Conservation (phyloP, 2,113 vertebrate genomes). For the Tor tambroides region DNA sequence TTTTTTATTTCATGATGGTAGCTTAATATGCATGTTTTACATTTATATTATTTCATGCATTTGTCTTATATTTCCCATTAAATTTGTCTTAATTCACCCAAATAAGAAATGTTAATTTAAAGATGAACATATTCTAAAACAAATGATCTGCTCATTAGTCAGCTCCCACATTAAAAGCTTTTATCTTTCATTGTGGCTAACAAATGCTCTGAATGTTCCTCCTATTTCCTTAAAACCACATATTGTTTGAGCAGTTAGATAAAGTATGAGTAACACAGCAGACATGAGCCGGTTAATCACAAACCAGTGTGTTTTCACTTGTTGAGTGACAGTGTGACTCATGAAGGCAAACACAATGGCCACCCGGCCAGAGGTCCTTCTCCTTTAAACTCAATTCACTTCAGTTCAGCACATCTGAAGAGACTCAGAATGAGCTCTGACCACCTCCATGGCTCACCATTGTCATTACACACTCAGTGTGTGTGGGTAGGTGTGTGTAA, state of each 20-base stretch:
- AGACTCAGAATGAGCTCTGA: background rate
- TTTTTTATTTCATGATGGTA: too few relatives aligned
- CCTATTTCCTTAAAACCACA: background rate
- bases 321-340: constrained; percentile 23
- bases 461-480: background rate
- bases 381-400: constrained; percentile 23
- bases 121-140: too few relatives aligned
- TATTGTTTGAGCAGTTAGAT: background rate
- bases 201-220: background rate
- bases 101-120: background rate
- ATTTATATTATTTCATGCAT: too few relatives aligned
- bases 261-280: background rate
- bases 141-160: background rate
- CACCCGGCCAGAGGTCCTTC: constrained; percentile 4
- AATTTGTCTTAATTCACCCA: background rate
- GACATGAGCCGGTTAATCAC: constrained; percentile 21
- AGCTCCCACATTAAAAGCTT: background rate
- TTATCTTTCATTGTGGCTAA: background rate
- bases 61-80: too few relatives aligned
- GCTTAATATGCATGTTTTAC: too few relatives aligned
- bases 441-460: background rate
- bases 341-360: constrained; percentile 13
- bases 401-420: constrained; percentile 18
- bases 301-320: constrained; percentile 12
- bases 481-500: background rate